Base-by-base conservation (phyloP, 2,113 vertebrate genomes). In the Pungitius pungitius region DNA sequence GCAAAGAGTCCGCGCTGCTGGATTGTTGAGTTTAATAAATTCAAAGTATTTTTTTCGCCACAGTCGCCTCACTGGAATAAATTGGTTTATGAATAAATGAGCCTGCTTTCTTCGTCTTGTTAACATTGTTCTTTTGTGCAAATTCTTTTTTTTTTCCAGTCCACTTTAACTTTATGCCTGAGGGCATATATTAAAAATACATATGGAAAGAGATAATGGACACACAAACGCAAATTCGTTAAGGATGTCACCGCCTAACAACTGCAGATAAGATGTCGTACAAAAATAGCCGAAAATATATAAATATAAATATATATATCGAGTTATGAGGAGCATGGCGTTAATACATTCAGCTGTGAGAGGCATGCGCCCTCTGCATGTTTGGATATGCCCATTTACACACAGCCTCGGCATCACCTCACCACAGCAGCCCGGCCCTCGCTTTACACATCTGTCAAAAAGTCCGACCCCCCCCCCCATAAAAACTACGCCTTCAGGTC, bases 21-120 rank as follows among this genome's bases (percentile, higher is more conserved):
- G 82, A 90, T 87, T 89, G 88, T 87, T 82, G 88, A 91, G 83
- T 92, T 92, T 92, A 93, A 94, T 94, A 81, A 91, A 94, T 93
- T 93, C 92, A 91, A 92, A 90, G 90, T 92, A 71, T 91, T 91
- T 88, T 86, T 88, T 84, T 83, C 33, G 89, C 88, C 89, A 85
- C 90, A 92, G 87, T 91, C 87, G 90, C 90, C 91, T 90, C 83
- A 83, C 88, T 88, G 87, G 91, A 93, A 94, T 94, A 94, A 94
- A 94, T 94, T 94, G 92, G 90, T 94, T 91, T 93, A 91, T 94
- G 93, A 94, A 94, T 94, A 95, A 94, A 94, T 93, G 92, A 93
- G 92, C 86, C 88, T 81, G 75, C 88, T 86, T 87, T 92, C 89
- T 90, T 83, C 84, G 62, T 93, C 93, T 94, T 94, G 91, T 94